phyloP scores from a whole-genome alignment of 2,113 vertebrate genomes.

The Zosterops pallidus region DNA sequence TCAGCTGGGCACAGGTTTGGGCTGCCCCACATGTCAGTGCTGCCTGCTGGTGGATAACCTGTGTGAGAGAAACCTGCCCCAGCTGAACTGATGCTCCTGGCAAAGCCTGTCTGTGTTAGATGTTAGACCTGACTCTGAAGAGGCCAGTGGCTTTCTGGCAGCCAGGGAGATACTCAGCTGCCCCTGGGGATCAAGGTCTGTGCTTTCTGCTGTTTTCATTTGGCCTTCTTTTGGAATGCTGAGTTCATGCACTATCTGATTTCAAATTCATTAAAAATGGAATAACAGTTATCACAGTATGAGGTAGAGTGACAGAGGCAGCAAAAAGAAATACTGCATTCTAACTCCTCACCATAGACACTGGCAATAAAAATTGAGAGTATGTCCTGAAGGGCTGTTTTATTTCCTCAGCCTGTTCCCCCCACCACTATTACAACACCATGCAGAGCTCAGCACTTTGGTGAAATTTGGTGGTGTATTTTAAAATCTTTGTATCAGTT shows the following conservation, averaged over 20 bases:
- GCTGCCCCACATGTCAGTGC: fast-evolving
- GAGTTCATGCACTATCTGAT: background rate
- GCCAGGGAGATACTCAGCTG: background rate
- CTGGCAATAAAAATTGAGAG: background rate
- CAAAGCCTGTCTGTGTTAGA: background rate
- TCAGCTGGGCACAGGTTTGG: background rate
- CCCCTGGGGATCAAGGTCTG: background rate
- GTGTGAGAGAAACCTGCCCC: background rate
- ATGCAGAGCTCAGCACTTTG: background rate
- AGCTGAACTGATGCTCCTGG: background rate
- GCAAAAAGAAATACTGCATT: background rate
- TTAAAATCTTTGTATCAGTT: background rate
- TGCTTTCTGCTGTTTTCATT: background rate
- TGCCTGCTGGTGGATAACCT: background rate
- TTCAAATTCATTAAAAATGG: background rate
- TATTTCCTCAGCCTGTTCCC: background rate
- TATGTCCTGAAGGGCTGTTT: background rate
- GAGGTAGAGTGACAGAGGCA: background rate
- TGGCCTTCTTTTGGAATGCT: background rate
- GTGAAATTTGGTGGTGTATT: background rate
- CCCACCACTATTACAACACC: background rate
- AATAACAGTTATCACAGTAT: background rate
- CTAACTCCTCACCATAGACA: background rate
- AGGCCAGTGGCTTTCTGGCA: background rate
- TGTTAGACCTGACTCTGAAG: background rate